Evolutionary conservation across 1,140 invertebrate species (phyloP), one percentile per base, ranked within the genome.

Genomic region (Myzus persicae): DNA sequence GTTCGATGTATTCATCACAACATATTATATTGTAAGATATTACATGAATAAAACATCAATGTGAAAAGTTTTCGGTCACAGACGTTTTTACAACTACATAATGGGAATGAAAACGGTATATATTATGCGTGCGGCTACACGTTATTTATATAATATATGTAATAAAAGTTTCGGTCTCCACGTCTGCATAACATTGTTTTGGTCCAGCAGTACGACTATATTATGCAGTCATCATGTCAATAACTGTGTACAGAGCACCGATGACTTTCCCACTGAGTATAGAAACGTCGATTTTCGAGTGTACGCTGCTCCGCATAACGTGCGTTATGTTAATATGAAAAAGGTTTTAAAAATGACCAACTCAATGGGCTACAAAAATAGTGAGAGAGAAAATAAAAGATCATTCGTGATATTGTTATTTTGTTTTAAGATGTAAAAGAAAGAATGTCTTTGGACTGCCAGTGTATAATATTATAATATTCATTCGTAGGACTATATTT

Each of bases 371-470:
- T 31, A 76, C 59, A 76, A n/a, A n/a, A n/a, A 76, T 5, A 76
- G 18, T 2, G 14, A 76, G 31, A 76, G 31, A 18, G 59, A 76
- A n/a, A n/a, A 76, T 76, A 76, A 76, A 76, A 76, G 59, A 76
- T 76, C 36, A 76, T 76, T 82, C 76, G 76, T 82, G 76, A 82
- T 82, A 24, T 76, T 76, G 59, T 76, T 76, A 20, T 76, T n/a
- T 76, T 76, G 36, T 76, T 76, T 76, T 76, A 76, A 76, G 31
- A 76, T 82, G n/a, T n/a, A 82, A 82, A 82, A 82, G 85, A 87
- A 46, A n/a, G 38, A 82, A 40, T 82, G 20, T 38, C 81, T 36
- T 82, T 38, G 6, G 81, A 82, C n/a, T 82, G 38, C 36, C 0
- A 38, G 81, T 38, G 81, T 82, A 22, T 51, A 51, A 51, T 51